These are phyloP conservation scores for Acrocephalus scirpaceus DNA, from an alignment of 2,797 vertebrate genomes.

Conservation along the genomic window DNA sequence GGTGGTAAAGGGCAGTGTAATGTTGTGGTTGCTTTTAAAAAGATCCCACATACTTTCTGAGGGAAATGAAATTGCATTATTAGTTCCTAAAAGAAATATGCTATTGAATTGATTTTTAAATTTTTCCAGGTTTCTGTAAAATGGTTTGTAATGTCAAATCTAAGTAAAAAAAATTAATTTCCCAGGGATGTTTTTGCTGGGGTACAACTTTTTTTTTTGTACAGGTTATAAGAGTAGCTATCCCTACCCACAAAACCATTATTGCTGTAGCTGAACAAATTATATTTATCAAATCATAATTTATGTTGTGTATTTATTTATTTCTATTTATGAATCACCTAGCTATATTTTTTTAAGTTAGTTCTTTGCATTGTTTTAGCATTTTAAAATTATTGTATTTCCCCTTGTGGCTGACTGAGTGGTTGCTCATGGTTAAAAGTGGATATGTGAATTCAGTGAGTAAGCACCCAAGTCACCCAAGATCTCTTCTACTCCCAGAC, in stretches of 20 bases:
- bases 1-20: neutral
- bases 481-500: neutral
- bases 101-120: neutral
- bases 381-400: constrained; percentile 14
- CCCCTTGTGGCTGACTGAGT: neutral
- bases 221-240: neutral
- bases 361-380: neutral
- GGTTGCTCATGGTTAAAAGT: neutral
- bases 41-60: neutral
- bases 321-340: neutral
- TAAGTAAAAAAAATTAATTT: neutral
- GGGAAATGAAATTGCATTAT: neutral
- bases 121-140: neutral
- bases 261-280: neutral
- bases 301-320: constrained; percentile 7
- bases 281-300: neutral
- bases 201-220: neutral
- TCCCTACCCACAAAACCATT: neutral
- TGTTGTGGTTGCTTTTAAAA: neutral
- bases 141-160: neutral
- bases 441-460: neutral
- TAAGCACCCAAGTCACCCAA: neutral
- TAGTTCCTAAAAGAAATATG: neutral
- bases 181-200: neutral
- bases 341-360: neutral